Conservation (phyloP, 2,113 vertebrate genomes). For the Odobenus rosmarus region DNA sequence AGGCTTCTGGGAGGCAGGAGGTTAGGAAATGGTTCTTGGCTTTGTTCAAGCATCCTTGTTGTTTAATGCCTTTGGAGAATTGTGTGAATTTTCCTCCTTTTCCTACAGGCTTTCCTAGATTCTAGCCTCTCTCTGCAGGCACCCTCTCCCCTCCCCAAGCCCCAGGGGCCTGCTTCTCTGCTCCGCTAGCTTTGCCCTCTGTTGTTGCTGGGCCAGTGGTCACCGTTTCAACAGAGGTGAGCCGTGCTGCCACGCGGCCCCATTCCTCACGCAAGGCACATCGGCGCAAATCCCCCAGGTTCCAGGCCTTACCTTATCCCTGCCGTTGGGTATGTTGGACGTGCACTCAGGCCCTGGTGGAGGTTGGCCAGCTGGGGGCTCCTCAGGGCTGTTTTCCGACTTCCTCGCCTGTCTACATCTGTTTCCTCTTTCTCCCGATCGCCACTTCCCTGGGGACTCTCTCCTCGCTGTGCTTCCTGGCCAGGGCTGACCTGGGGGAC, state of each 20-base stretch:
- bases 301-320: background rate
- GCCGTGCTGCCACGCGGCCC: background rate
- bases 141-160: background rate
- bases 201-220: background rate
- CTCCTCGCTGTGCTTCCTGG: background rate
- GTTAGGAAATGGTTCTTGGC: too few relatives aligned
- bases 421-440: background rate
- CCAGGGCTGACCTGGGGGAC: background rate
- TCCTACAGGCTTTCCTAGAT: background rate
- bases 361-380: background rate
- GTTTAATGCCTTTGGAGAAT: background rate
- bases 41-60: background rate
- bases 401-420: background rate
- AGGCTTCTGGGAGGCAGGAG: background rate
- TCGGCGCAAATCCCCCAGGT: background rate
- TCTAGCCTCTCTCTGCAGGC: background rate
- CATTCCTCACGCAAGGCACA: rapidly evolving
- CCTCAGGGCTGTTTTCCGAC: background rate
- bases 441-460: background rate
- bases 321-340: rapidly evolving
- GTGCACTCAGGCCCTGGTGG: background rate
- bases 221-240: background rate
- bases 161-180: background rate
- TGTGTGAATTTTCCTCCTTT: background rate
- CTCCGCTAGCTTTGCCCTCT: background rate